Evolutionary conservation across 2,888 invertebrate genomes (phyloP).

Genomic region (Ptilodon capucinus): DNA sequence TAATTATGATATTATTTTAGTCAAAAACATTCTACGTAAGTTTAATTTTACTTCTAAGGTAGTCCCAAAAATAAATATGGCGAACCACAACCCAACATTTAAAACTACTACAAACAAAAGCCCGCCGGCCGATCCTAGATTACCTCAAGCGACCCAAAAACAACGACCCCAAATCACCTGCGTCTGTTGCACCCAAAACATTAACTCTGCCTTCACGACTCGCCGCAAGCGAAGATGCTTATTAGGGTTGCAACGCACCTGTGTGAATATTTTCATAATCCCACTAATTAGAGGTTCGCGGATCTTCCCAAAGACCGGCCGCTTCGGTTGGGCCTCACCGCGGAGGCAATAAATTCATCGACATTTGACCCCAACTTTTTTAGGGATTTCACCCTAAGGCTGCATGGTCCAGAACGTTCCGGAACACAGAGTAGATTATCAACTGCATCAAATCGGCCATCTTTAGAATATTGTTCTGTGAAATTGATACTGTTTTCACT

Average conservation of each 20-base stretch:
- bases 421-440: slow-evolving; percentile 53
- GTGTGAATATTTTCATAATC: slow-evolving; percentile 82
- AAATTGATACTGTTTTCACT: slow-evolving; percentile 21
- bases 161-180: slow-evolving; percentile 62
- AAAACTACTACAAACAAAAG: slow-evolving; percentile 27
- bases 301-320: slow-evolving; percentile 73
- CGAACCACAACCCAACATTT: slow-evolving; percentile 17
- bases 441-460: slow-evolving; percentile 26
- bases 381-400: slow-evolving; percentile 75
- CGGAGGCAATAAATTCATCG: slow-evolving; percentile 81
- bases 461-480: slow-evolving; percentile 34
- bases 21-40: too few relatives aligned
- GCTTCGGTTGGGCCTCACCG: slow-evolving; percentile 75
- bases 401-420: slow-evolving; percentile 50
- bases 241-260: slow-evolving; percentile 78
- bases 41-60: background rate
- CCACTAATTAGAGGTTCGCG: slow-evolving; percentile 81
- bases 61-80: slow-evolving; percentile 3
- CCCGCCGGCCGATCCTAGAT: slow-evolving; percentile 57
- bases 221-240: slow-evolving; percentile 77
- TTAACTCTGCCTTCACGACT: slow-evolving; percentile 73
- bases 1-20: slow-evolving; percentile 1
- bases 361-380: slow-evolving; percentile 79
- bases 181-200: slow-evolving; percentile 73
- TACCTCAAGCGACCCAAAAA: slow-evolving; percentile 58